These are phyloP conservation scores for Anastrepha obliqua DNA, from an alignment of 1,140 invertebrate species.

Conservation along the genomic window DNA sequence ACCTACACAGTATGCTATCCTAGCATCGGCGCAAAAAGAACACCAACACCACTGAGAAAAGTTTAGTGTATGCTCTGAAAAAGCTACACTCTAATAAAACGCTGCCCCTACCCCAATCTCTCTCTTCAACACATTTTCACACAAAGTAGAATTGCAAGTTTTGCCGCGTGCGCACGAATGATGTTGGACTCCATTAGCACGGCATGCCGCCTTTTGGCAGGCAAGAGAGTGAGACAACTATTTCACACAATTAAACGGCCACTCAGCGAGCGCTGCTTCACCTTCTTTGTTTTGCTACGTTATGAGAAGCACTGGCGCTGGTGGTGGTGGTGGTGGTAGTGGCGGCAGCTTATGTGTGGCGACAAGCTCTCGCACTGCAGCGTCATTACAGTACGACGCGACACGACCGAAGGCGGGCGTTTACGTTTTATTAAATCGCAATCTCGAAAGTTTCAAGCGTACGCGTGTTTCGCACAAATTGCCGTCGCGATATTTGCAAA, in stretches of 20 bases:
- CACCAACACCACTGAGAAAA: background rate
- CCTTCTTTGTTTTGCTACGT: background rate
- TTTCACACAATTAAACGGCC: background rate
- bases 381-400: slow-evolving; percentile 54
- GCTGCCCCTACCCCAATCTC: background rate
- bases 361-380: slow-evolving; percentile 57
- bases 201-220: background rate
- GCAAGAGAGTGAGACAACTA: slow-evolving; percentile 37
- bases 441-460: slow-evolving; percentile 46
- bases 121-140: background rate
- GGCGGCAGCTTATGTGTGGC: background rate
- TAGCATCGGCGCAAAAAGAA: background rate
- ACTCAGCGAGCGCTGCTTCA: background rate
- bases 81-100: background rate
- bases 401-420: slow-evolving; percentile 60
- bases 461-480: slow-evolving; percentile 11
- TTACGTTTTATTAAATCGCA: slow-evolving; percentile 64
- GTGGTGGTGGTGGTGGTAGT: background rate
- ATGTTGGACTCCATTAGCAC: background rate
- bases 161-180: background rate
- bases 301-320: background rate
- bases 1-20: background rate
- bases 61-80: background rate
- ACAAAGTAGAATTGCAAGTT: background rate
- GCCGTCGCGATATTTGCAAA: background rate